Evolutionary conservation across 2,888 invertebrate genomes (phyloP).

Genomic region (Drosophila subsilvestris): DNA sequence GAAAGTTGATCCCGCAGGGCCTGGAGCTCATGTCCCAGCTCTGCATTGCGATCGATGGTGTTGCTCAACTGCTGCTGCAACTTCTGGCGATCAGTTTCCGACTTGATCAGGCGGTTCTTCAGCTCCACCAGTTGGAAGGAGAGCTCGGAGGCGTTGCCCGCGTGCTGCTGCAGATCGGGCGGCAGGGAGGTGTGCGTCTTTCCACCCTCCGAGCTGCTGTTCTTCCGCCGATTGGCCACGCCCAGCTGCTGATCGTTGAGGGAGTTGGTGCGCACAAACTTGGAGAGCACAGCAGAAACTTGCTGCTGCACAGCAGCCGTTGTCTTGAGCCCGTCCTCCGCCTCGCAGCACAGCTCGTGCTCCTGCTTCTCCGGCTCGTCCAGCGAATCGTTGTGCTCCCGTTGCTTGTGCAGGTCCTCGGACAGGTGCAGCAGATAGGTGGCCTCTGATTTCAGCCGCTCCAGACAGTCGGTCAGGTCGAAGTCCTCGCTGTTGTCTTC

Average conservation of each 20-base stretch:
- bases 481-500: slow-evolving; percentile 81
- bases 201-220: slow-evolving; percentile 43
- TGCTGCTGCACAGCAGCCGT: slow-evolving; percentile 56
- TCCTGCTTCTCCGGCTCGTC: slow-evolving; percentile 71
- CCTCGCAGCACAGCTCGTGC: slow-evolving; percentile 70
- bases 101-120: slow-evolving; percentile 84
- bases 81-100: slow-evolving; percentile 81
- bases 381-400: slow-evolving; percentile 58
- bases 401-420: slow-evolving; percentile 77
- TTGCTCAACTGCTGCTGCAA: slow-evolving; percentile 87
- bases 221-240: slow-evolving; percentile 58
- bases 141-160: slow-evolving; percentile 82
- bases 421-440: slow-evolving; percentile 88
- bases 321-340: slow-evolving; percentile 74
- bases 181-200: slow-evolving; percentile 80
- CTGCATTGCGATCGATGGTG: slow-evolving; percentile 86
- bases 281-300: slow-evolving; percentile 52
- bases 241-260: slow-evolving; percentile 81
- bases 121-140: slow-evolving; percentile 86
- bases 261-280: slow-evolving; percentile 80
- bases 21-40: slow-evolving; percentile 85
- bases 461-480: slow-evolving; percentile 88
- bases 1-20: slow-evolving; percentile 84
- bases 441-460: slow-evolving; percentile 88
- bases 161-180: slow-evolving; percentile 78